A percentile compares a stretch with the other conserved stretches of the same genome.
Conservation (phyloP, 2,888 invertebrate species). For the Atethmia centrago region DNA sequence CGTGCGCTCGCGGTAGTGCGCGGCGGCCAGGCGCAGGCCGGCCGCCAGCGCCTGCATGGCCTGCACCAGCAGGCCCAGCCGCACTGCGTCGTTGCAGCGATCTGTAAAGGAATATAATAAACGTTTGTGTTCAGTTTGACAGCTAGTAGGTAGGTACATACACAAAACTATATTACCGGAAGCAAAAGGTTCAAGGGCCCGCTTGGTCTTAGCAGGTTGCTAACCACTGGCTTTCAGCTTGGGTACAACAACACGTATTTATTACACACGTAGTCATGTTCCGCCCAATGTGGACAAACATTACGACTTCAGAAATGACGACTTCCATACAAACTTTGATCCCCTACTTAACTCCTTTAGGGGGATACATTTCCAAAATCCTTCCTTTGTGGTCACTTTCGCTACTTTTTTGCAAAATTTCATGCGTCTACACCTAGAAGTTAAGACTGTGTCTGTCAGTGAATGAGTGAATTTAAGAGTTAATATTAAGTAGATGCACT, state of each 20-base stretch:
- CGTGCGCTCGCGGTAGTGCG: conserved; percentile 95
- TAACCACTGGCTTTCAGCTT: not conserved
- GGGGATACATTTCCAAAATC: no score
- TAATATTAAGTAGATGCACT: no score
- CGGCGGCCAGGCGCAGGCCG: conserved; percentile 97
- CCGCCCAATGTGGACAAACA: no score
- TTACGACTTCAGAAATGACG: no score
- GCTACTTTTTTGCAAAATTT: no score
- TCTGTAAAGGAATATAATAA: conserved; percentile 67
- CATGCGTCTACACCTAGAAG: no score
- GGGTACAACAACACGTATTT: not conserved
- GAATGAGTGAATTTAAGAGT: no score
- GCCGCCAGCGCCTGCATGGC: conserved; percentile 98
- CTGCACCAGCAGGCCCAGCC: conserved; percentile 96
- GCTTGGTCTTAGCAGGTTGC: not conserved
- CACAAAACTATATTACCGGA: not conserved
- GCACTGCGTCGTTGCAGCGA: conserved; percentile 87
- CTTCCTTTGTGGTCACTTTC: no score
- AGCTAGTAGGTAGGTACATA: not conserved
- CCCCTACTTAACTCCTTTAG: no score
- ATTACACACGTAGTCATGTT: not conserved
- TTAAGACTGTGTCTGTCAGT: no score
- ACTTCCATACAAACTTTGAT: no score
- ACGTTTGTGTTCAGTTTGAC: not conserved
- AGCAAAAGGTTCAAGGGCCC: not conserved